A percentile compares a stretch with the other conserved stretches of the same genome.
Conservation (phyloP, 2,888 invertebrate genomes). For the Drosophila kambysellisi region DNA sequence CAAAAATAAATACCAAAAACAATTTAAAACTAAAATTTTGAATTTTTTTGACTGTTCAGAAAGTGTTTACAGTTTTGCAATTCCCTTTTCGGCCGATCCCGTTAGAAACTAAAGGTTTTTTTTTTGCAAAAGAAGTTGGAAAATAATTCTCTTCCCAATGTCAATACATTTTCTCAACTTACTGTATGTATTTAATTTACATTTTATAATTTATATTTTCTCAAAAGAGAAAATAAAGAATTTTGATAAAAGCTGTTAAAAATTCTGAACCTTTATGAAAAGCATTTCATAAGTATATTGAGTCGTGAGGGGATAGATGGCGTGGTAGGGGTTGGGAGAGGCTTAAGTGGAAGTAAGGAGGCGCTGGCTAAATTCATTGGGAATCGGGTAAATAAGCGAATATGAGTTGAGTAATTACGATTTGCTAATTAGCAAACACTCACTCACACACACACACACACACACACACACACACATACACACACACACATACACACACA, state of each 20-base stretch:
- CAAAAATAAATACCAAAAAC: too few species aligned
- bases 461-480: constrained; percentile 14
- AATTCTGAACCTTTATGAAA: not conserved
- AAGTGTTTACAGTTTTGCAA: too few species aligned
- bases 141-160: too few species aligned
- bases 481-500: constrained; percentile 1
- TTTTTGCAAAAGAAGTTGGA: too few species aligned
- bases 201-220: not conserved
- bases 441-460: constrained; percentile 7
- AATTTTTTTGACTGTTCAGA: too few species aligned
- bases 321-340: not conserved
- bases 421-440: constrained; percentile 77
- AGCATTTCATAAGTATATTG: not conserved
- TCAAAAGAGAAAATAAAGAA: not conserved
- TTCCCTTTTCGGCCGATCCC: too few species aligned
- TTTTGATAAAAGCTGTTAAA: not conserved
- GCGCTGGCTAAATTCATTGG: constrained; percentile 3
- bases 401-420: constrained; percentile 78
- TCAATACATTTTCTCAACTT: too few species aligned
- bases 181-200: not conserved
- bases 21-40: too few species aligned
- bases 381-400: constrained; percentile 65
- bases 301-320: not conserved
- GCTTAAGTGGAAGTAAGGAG: not conserved
- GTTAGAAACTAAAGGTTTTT: too few species aligned